Evolutionary conservation across 2,888 invertebrate genomes (phyloP).

Genomic region (Clunio marinus): DNA sequence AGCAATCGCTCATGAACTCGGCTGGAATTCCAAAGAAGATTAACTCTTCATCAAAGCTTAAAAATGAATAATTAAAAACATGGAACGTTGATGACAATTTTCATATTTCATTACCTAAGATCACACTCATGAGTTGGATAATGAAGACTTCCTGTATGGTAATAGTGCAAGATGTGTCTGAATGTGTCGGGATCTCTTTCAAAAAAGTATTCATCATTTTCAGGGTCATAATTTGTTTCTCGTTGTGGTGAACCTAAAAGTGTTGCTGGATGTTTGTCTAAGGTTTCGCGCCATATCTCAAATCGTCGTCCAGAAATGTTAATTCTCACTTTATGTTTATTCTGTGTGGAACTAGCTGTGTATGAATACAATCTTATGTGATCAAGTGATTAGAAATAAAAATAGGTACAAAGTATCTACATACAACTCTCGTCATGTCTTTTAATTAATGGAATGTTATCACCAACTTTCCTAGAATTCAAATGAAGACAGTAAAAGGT

Average conservation of each 20-base stretch:
- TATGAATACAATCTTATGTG: no score
- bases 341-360: no score
- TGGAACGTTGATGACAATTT: no score
- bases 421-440: no score
- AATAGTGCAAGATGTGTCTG: slow-evolving; percentile 96
- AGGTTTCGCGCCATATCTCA: slow-evolving; percentile 98
- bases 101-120: no score
- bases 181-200: slow-evolving; percentile 99
- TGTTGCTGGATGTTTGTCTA: slow-evolving; percentile 99
- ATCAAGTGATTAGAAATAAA: no score
- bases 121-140: slow-evolving; percentile 64
- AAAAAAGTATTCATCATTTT: slow-evolving; percentile 97
- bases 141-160: slow-evolving; percentile 90
- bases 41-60: slow-evolving; percentile 97
- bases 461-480: no score
- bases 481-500: no score
- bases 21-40: slow-evolving; percentile 98
- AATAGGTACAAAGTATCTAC: no score
- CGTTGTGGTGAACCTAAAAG: slow-evolving; percentile 93
- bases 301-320: slow-evolving; percentile 96
- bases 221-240: slow-evolving; percentile 99
- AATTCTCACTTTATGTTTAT: slow-evolving; percentile 92
- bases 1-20: slow-evolving; percentile 95
- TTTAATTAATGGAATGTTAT: no score
- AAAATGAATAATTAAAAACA: no score